Base-by-base conservation (phyloP, 2,113 vertebrate species). In the Grantiella picta region DNA sequence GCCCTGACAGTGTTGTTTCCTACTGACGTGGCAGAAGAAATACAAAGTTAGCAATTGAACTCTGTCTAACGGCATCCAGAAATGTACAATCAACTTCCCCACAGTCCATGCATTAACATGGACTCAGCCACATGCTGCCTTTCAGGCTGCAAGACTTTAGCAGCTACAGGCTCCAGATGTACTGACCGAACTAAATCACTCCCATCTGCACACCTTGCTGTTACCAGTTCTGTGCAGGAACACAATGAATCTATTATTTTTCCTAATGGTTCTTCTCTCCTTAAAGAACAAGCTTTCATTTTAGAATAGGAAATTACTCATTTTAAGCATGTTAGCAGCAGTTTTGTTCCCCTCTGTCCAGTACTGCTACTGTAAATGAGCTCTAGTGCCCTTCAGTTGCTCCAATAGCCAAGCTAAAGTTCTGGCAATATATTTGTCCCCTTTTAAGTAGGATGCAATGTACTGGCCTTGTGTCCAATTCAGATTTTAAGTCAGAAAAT, bases 401-500 rank as follows among this genome's bases (percentile, higher is more conserved):
- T 93, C 54, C 4, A 15, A 56, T 5, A 83, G 59, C 68, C 65
- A 42, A 93, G 69, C 65, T 77, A 57, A 95, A 95, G 79, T 94
- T 92, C 88, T 93, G 64, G 52, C 60, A 93, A 95, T 90, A 52
- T 94, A 61, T 89, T 71, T 95, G 57, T 82, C 47, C 71, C 66
- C 28, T 42, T 83, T 78, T 81, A 68, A 90, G 76, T 20, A 89
- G 85, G 76, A 94, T 93, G 79, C 90, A 77, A 70, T 91, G 72
- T 88, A 83, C 88, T 81, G 47, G 53, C 44, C 90, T 92, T 86
- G 47, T 0, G 0, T 83, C 82, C 64, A 90, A 49, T 81, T 90
- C 90, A 81, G 60, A 81, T 73, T 95, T 94, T 75, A 87, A 95
- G 88, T 80, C 20, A 49, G 50, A 93, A 75, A 80, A 93, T 90